These are phyloP conservation scores for Apaloderma vittatum DNA, from an alignment of 2,113 vertebrate species.

Conservation along the genomic window DNA sequence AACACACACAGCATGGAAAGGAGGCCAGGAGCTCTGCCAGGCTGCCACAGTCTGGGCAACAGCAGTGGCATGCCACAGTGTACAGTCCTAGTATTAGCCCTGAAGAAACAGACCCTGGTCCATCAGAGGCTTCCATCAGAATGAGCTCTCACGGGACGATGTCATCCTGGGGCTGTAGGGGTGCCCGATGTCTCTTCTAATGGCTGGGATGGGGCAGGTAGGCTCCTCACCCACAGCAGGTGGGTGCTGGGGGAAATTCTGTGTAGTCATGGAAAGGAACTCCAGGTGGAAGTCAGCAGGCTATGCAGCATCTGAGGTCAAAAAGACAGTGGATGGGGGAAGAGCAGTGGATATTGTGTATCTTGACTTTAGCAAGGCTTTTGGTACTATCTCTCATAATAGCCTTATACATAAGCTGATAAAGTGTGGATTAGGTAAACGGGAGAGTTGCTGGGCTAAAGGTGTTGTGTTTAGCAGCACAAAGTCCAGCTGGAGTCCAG, in stretches of 20 bases:
- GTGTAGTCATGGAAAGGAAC: neutral
- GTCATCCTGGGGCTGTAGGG: accelerated
- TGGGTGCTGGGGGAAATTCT: accelerated
- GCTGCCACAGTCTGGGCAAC: neutral
- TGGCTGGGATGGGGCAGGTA: neutral
- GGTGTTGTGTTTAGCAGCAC: neutral
- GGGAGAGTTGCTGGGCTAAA: neutral
- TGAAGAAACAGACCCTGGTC: neutral
- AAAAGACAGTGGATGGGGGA: neutral
- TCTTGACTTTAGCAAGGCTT: neutral
- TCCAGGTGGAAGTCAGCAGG: neutral
- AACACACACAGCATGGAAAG: neutral
- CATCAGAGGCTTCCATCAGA: neutral
- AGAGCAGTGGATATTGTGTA: neutral
- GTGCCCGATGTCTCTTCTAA: accelerated
- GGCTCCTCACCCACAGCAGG: accelerated
- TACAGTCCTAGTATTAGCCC: accelerated
- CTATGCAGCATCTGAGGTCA: neutral
- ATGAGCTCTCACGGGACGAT: neutral
- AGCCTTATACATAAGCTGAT: neutral
- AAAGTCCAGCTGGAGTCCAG: neutral
- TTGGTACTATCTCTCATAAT: neutral
- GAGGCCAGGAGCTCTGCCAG: neutral
- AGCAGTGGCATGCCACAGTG: too few species aligned
- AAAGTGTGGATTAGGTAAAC: neutral